These are phyloP conservation scores for Gallinago stenura DNA, from an alignment of 2,797 vertebrate species.

Conservation along the genomic window DNA sequence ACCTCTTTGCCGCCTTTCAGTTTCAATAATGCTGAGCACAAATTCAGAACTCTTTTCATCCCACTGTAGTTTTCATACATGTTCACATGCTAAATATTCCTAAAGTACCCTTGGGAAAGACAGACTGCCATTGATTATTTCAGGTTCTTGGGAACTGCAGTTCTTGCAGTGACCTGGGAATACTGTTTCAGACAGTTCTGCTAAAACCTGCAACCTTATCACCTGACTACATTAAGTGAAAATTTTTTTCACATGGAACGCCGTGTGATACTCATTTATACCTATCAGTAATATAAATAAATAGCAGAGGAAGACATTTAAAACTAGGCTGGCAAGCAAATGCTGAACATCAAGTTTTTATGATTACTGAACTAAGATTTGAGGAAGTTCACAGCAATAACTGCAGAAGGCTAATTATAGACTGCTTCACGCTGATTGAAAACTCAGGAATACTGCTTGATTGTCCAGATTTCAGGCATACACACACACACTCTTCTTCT, in stretches of 20 bases:
- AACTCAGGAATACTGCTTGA: background rate
- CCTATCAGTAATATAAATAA: background rate
- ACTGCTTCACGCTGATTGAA: background rate
- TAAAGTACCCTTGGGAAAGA: conserved; percentile 42
- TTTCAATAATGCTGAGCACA: conserved; percentile 38
- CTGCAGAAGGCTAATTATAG: background rate
- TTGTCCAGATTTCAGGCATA: background rate
- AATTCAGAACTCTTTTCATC: conserved; percentile 30
- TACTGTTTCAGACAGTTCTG: background rate
- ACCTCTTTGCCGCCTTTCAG: conserved; percentile 24
- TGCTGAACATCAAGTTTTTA: background rate
- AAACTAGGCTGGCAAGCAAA: background rate
- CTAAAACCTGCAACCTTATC: background rate
- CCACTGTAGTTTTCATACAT: conserved; percentile 7
- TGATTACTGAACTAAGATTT: background rate
- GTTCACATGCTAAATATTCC: conserved; percentile 42
- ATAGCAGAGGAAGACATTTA: background rate
- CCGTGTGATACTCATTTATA: background rate
- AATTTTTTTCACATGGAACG: background rate
- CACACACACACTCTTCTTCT: background rate
- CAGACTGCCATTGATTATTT: background rate
- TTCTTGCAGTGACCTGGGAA: background rate
- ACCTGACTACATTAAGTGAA: background rate
- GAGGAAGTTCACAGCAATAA: conserved; percentile 20
- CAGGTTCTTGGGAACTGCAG: background rate